phyloP scores from a whole-genome alignment of 2,797 vertebrate species.

The Gouania willdenowi region DNA sequence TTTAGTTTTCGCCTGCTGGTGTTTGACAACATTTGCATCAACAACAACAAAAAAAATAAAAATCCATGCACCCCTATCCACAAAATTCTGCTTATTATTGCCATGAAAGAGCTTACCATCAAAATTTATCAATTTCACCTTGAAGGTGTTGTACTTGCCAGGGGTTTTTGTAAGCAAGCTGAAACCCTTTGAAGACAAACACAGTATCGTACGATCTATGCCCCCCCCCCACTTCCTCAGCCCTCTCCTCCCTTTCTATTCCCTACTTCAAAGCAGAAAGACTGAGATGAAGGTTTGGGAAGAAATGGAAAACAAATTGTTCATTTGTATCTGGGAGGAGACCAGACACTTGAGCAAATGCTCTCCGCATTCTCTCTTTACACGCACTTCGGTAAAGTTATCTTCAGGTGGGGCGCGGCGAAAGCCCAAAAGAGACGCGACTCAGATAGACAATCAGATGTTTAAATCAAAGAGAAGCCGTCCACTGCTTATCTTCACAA shows the following conservation, averaged over 20 bases:
- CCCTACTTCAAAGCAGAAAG: slow-evolving; percentile 69
- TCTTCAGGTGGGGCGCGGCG: slow-evolving; percentile 21
- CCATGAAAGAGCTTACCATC: slow-evolving; percentile 58
- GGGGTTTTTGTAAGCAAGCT: slow-evolving; percentile 69
- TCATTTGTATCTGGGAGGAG: slow-evolving; percentile 78
- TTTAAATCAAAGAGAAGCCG: slow-evolving; percentile 55
- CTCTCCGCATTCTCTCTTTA: slow-evolving; percentile 58
- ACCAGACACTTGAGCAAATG: slow-evolving; percentile 72
- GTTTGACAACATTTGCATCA: slow-evolving; percentile 67
- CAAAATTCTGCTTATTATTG: slow-evolving; percentile 62
- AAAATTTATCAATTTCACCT: slow-evolving; percentile 79
- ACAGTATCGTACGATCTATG: slow-evolving; percentile 61
- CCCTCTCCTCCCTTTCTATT: slow-evolving; percentile 51
- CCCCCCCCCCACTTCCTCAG: slow-evolving; percentile 22
- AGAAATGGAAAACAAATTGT: slow-evolving; percentile 76
- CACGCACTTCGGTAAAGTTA: slow-evolving; percentile 32
- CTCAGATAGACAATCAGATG: slow-evolving; percentile 58
- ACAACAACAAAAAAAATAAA: slow-evolving; percentile 50
- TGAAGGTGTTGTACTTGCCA: slow-evolving; percentile 70
- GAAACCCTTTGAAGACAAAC: slow-evolving; percentile 75
- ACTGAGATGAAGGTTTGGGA: slow-evolving; percentile 70
- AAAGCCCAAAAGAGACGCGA: slow-evolving; percentile 11
- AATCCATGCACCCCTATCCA: slow-evolving; percentile 53
- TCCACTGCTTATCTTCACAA: slow-evolving; percentile 59
- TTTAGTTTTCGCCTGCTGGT: slow-evolving; percentile 53